Percentiles rank a stretch among this genome's conserved stretches.
These are phyloP conservation scores for Melieria picta DNA, from an alignment of 2,888 invertebrate species.

Conservation along the genomic window DNA sequence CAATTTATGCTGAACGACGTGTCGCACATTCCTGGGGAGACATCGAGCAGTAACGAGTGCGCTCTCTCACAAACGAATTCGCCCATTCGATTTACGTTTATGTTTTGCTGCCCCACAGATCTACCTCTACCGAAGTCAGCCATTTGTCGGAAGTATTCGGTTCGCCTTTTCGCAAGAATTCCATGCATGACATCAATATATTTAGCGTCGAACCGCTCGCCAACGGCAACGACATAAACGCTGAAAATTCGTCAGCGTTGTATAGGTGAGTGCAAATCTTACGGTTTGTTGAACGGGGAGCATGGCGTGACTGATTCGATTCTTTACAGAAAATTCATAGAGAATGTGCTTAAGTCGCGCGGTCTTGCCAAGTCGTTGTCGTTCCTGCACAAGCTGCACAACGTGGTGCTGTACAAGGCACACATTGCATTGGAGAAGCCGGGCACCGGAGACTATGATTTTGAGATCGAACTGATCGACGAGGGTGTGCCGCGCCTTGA, in stretches of 20 bases:
- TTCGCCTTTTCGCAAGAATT: constrained; percentile 52
- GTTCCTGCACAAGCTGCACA: constrained; percentile 80
- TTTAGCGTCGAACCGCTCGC: constrained; percentile 69
- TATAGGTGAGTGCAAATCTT: constrained; percentile 63
- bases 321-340: constrained; percentile 78
- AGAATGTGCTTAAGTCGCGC: constrained; percentile 86
- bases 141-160: constrained; percentile 54
- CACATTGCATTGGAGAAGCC: constrained; percentile 75
- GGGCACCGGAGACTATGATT: constrained; percentile 60
- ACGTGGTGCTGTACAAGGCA: constrained; percentile 75
- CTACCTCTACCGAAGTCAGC: constrained; percentile 61
- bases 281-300: neutral
- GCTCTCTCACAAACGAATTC: constrained; percentile 31
- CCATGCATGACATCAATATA: constrained; percentile 65
- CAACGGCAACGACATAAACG: constrained; percentile 67
- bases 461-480: constrained; percentile 66
- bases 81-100: constrained; percentile 12
- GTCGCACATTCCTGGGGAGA: constrained; percentile 59
- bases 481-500: constrained; percentile 64
- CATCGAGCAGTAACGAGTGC: constrained; percentile 65
- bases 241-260: constrained; percentile 68
- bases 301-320: neutral
- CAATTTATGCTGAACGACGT: constrained; percentile 63
- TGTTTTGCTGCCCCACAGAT: constrained; percentile 45
- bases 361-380: constrained; percentile 84